Conservation (phyloP, 1,140 invertebrate genomes). For the Archivesica marissinica region DNA sequence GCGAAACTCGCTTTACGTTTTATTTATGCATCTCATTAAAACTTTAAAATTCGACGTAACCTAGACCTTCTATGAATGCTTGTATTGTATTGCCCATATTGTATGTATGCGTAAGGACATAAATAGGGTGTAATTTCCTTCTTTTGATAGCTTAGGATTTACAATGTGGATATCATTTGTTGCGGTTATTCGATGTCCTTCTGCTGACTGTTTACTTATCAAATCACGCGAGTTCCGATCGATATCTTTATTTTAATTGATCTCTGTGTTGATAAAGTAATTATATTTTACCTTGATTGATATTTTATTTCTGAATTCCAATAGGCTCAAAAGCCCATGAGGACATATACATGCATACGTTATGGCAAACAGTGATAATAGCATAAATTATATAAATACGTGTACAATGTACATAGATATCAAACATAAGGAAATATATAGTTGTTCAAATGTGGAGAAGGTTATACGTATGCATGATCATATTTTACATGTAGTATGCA, state of each 20-base stretch:
- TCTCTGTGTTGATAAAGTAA: conserved; percentile 18
- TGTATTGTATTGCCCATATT: conserved; percentile 8
- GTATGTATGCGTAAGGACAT: background rate
- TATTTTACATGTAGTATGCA: too few relatives aligned
- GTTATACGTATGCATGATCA: too few relatives aligned
- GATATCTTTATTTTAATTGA: conserved; percentile 16
- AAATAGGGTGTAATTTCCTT: conserved; percentile 13
- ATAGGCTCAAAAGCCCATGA: too few relatives aligned
- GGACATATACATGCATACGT: too few relatives aligned
- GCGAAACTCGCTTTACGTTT: too few relatives aligned
- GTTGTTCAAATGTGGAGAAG: too few relatives aligned
- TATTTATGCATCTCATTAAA: background rate
- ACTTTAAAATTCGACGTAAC: conserved; percentile 1
- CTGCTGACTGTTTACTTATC: background rate
- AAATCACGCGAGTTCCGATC: conserved; percentile 5
- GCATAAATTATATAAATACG: too few relatives aligned
- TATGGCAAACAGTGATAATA: too few relatives aligned
- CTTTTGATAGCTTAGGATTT: conserved; percentile 9
- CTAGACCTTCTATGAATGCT: background rate
- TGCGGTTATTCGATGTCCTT: background rate
- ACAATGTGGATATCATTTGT: conserved; percentile 10
- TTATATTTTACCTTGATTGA: too few relatives aligned
- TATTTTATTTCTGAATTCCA: too few relatives aligned
- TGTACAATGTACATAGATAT: too few relatives aligned
- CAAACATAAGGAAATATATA: too few relatives aligned